Evolutionary conservation across 1,140 invertebrate genomes (phyloP), one percentile per base, ranked within the genome.

Genomic region (Drosophila mauritiana): DNA sequence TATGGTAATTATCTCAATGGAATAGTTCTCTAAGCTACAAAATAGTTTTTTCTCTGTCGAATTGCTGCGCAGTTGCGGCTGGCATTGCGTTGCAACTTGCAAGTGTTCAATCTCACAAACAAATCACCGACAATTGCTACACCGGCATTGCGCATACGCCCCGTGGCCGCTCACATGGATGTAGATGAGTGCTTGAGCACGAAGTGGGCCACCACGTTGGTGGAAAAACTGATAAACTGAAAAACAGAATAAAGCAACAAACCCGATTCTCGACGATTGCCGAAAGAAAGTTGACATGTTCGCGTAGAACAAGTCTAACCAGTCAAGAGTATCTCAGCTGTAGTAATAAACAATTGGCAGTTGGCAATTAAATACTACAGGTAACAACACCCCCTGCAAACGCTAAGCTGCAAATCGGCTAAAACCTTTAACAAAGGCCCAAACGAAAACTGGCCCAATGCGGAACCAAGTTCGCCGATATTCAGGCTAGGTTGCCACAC

Each of bases 271-370:
- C 52, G 34, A 39, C 15, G 15, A 73, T 62, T 64, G 58, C 63
- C 57, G 61, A 80, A 85, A 75, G 56, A 75, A 70, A 70, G 46
- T 56, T 51, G 17, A 49, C 25, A 22, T 55, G 52, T 10, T 65
- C 12, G 42, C 40, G 17, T 65, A 61, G 79, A 86, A 86, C 82
- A 62, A 88, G 82, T 88, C 69, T 55, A 72, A 86, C 82, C 78
- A 88, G 80, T 74, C 72, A 27, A 54, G 52, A 13, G 20, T 43
- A 58, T 13, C 37, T 12, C 49, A 45, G 45, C 15, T 4, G 17
- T 54, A 73, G 72, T 57, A 56, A 27, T 57, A 56, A 27, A 40
- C 56, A 52, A 39, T 49, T 51, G 51, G 7, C 43, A 25, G 49
- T 58, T 27, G 31, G 40, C 68, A 57, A 80, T 85, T 77, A 69